phyloP scores from a whole-genome alignment of 2,113 vertebrate genomes.

The Galemys pyrenaicus region DNA sequence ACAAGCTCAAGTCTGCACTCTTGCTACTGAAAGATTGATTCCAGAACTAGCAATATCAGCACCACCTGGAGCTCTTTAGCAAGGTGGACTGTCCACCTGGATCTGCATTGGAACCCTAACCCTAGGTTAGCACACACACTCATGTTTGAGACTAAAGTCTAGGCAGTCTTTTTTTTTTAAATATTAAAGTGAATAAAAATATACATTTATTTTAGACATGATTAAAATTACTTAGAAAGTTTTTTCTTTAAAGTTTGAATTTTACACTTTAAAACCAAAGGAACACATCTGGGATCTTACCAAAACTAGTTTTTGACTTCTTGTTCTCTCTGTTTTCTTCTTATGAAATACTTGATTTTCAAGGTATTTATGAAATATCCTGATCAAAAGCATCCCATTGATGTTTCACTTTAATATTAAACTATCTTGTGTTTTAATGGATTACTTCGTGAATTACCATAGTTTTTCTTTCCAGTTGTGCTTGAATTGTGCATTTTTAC shows the following conservation, averaged over 20 bases:
- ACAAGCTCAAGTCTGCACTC: not conserved
- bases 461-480: not conserved
- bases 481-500: not conserved
- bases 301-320: not conserved
- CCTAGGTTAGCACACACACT: accelerated
- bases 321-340: not conserved
- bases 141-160: too few relatives aligned
- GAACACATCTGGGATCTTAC: not conserved
- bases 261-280: conserved; percentile 23
- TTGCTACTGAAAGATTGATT: not conserved
- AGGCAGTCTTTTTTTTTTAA: not conserved
- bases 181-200: not conserved
- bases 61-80: not conserved
- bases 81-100: not conserved
- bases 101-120: not conserved
- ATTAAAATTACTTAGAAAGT: not conserved
- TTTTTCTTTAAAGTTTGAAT: not conserved
- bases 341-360: not conserved
- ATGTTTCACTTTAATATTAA: not conserved
- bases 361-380: not conserved
- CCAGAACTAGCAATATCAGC: not conserved
- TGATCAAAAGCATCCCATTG: not conserved
- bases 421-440: not conserved
- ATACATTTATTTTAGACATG: not conserved
- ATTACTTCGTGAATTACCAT: not conserved